Evolutionary conservation across 2,888 invertebrate species (phyloP).

Genomic region (Amiota minor): DNA sequence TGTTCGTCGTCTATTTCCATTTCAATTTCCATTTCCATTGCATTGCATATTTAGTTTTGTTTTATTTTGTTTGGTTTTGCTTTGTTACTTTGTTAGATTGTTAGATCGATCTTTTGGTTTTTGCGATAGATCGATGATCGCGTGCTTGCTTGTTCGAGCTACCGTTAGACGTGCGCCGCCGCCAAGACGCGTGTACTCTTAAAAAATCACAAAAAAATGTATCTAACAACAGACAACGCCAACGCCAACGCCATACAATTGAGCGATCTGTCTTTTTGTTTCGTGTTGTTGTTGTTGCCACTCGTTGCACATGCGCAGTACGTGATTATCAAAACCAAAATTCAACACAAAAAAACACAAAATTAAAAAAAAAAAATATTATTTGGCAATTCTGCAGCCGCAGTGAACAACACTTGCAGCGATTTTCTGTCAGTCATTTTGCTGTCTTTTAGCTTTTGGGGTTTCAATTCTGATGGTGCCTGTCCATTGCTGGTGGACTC

Average conservation of each 20-base stretch:
- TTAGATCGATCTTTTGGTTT: slow-evolving; percentile 15
- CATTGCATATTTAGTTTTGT: slow-evolving; percentile 6
- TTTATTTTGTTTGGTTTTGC: not conserved
- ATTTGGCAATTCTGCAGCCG: slow-evolving; percentile 13
- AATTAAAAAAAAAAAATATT: slow-evolving; percentile 5
- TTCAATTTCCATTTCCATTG: no score
- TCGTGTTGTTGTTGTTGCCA: slow-evolving; percentile 8
- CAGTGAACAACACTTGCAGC: slow-evolving; percentile 15
- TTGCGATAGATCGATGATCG: slow-evolving; percentile 21
- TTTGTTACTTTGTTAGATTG: not conserved
- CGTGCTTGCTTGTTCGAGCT: slow-evolving; percentile 14
- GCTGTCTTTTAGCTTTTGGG: no score
- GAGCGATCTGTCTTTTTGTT: not conserved
- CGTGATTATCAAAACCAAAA: slow-evolving; percentile 32
- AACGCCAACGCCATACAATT: slow-evolving; percentile 5
- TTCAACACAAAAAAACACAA: not conserved
- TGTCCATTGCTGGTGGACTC: not conserved
- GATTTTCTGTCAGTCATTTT: not conserved
- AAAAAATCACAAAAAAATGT: not conserved
- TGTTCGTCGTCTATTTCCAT: no score
- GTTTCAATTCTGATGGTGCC: no score
- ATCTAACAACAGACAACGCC: slow-evolving; percentile 13
- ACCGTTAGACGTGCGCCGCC: slow-evolving; percentile 1
- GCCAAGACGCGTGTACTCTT: not conserved
- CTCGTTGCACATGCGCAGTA: slow-evolving; percentile 34